Conservation (phyloP, 2,888 invertebrate species). For the Tetragonisca angustula region DNA sequence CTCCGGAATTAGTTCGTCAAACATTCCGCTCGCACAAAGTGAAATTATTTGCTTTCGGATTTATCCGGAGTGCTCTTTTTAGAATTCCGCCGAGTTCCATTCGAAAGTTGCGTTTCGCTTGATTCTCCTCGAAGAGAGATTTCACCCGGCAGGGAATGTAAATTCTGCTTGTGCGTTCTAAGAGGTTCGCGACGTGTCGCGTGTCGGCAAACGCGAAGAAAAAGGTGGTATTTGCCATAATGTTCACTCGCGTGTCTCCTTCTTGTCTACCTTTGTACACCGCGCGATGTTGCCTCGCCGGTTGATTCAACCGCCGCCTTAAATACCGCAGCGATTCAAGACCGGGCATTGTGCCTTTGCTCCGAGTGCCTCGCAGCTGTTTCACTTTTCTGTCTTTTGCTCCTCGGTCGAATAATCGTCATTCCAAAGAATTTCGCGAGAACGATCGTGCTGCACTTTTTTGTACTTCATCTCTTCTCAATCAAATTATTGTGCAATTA, state of each 20-base stretch:
- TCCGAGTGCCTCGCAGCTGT: conserved; percentile 3
- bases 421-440: background rate
- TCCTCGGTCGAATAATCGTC: background rate
- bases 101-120: background rate
- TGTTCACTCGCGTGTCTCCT: conserved; percentile 36
- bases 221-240: conserved; percentile 26
- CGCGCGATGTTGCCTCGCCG: conserved; percentile 41
- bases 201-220: conserved; percentile 21
- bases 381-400: background rate
- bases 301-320: conserved; percentile 28
- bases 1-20: conserved; percentile 19
- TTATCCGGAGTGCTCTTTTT: conserved; percentile 13
- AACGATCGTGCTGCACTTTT: no score
- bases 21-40: conserved; percentile 14
- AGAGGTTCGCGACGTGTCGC: background rate
- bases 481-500: background rate
- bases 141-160: background rate
- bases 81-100: background rate
- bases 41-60: conserved; percentile 26
- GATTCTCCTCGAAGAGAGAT: background rate
- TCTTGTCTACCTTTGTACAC: conserved; percentile 25
- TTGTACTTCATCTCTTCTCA: background rate
- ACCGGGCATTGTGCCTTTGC: conserved; percentile 11
- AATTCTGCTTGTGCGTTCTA: background rate
- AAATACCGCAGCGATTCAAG: conserved; percentile 29